phyloP scores from a whole-genome alignment of 2,888 invertebrate species.

The Allygus modestus region DNA sequence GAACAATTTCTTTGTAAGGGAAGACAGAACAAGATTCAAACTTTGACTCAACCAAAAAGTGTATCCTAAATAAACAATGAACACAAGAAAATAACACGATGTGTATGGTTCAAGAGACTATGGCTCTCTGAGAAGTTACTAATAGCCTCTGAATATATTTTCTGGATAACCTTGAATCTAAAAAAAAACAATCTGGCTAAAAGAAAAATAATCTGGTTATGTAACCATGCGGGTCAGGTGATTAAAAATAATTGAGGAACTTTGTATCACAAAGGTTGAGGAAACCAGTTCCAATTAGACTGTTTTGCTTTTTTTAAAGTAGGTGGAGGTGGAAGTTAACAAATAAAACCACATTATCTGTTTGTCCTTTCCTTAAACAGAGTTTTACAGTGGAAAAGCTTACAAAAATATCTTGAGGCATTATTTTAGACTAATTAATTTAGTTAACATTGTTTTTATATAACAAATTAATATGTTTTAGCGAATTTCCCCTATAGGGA shows the following conservation, averaged over 20 bases:
- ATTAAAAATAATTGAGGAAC: neutral
- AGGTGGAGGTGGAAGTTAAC: too few species aligned
- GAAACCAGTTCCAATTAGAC: too few species aligned
- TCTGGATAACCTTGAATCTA: conserved; percentile 3
- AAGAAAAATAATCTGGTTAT: neutral
- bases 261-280: neutral
- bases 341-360: too few species aligned
- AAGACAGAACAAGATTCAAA: neutral
- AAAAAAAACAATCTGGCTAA: neutral
- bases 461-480: too few species aligned
- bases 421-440: too few species aligned
- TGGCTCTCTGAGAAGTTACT: neutral
- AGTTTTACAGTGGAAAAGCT: too few species aligned
- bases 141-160: neutral
- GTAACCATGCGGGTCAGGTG: neutral
- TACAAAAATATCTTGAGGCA: too few species aligned
- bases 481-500: too few species aligned
- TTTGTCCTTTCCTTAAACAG: too few species aligned
- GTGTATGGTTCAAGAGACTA: neutral
- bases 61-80: neutral
- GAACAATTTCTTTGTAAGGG: neutral
- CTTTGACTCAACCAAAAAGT: neutral
- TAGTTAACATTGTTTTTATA: too few species aligned
- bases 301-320: too few species aligned
- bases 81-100: neutral